Base-by-base conservation (phyloP, 2,888 invertebrate genomes). In the Iphiclides podalirius region DNA sequence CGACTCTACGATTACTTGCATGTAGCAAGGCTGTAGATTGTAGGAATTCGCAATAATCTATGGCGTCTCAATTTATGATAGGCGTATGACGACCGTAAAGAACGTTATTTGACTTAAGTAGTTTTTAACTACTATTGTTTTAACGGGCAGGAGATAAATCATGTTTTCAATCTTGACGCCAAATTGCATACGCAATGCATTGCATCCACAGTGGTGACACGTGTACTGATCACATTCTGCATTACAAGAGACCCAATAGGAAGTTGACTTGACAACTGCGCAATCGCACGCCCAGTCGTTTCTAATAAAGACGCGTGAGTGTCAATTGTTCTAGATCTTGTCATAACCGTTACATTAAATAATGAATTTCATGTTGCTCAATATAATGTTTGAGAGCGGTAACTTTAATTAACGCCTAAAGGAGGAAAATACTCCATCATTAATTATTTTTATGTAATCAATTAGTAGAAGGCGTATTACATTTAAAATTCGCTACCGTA, bases 151-250 rank as follows among this genome's bases (percentile, higher is more conserved):
- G 15, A 26, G 35, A 44, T 44, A 36, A 44, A 33, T 33, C 12
- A 42, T 13, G 31, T 36, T 20, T 37, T 14, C 20, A 4, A 14
- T 34, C 16, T 39, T 38, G 23, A 49, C 34, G 16, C 8, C 1
- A 35, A 20, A 34, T 31, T 40, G 35, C 50, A 40, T n/a, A 45
- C 35, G 44, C 45, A 6, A 3, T 20, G 40, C 40, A 48, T 44
- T 38, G 26, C 40, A 28, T 17, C 44, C 28, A 44, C 36, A 40
- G 45, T 50, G 50, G 35, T 4, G 3, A 40, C 50, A 45, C 45
- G 50, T 50, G 50, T 36, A 31, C 31, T 26, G 34, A 45, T 13
- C 35, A 35, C 34, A 49, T 28, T 44, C 28, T 46, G 33, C 34
- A 39, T 39, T 16, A 37, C 26, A 34, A 39, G 39, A 39, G 16